Conservation (phyloP, 1,140 invertebrate species). For the Trichonephila clavipes region DNA sequence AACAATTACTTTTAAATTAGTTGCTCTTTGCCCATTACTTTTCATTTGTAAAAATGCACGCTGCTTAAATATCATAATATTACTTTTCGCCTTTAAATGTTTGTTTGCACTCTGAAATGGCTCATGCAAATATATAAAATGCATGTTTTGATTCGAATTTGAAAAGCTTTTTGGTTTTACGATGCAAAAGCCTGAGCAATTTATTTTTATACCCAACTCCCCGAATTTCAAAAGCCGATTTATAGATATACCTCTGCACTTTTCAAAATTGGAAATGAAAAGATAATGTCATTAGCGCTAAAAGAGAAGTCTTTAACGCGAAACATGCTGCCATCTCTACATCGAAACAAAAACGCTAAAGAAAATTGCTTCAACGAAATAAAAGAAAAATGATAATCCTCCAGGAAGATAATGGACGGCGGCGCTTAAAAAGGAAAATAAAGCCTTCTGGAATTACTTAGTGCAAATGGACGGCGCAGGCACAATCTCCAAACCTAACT, state of each 20-base stretch:
- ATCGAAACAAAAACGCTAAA: constrained; percentile 4
- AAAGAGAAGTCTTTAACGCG: constrained; percentile 41
- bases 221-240: constrained; percentile 19
- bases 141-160: not conserved
- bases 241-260: constrained; percentile 42
- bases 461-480: constrained; percentile 46
- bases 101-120: not conserved
- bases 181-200: not conserved
- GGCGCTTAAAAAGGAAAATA: constrained; percentile 50
- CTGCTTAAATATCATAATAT: not conserved
- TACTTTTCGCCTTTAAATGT: not conserved
- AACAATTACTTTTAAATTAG: too few relatives aligned
- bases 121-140: not conserved
- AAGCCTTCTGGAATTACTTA: constrained; percentile 53
- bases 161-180: constrained; percentile 2
- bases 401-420: constrained; percentile 45
- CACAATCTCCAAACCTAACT: constrained; percentile 44
- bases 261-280: constrained; percentile 47
- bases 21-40: too few relatives aligned
- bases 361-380: not conserved
- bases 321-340: constrained; percentile 18
- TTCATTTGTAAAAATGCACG: too few relatives aligned
- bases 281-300: constrained; percentile 57
- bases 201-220: constrained; percentile 19
- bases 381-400: constrained; percentile 50